Percentiles rank a stretch among this genome's conserved stretches.
phyloP scores from a whole-genome alignment of 2,888 invertebrate species.

The Argyresthia albistria region DNA sequence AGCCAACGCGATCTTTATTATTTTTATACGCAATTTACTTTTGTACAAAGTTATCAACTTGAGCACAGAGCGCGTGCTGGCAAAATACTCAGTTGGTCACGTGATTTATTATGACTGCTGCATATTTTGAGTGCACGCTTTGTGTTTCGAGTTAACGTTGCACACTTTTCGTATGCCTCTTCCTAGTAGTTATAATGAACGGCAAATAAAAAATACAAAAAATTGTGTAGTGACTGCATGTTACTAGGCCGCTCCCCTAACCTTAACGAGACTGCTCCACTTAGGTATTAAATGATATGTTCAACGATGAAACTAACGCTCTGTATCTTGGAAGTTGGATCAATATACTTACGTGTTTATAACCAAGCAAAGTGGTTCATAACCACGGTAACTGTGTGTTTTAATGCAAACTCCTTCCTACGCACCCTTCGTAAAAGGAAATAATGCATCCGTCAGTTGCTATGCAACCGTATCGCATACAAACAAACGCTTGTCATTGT shows the following conservation, averaged over 20 bases:
- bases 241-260: constrained; percentile 44
- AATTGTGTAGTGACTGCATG: constrained; percentile 31
- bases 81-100: constrained; percentile 46
- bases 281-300: constrained; percentile 40
- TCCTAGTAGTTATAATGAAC: constrained; percentile 38
- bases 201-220: constrained; percentile 48
- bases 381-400: constrained; percentile 32
- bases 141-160: constrained; percentile 58
- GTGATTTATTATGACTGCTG: constrained; percentile 20
- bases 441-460: constrained; percentile 16
- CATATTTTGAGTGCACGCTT: constrained; percentile 65
- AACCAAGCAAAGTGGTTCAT: constrained; percentile 50
- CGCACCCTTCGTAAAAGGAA: neutral
- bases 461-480: constrained; percentile 17
- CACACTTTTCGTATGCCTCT: constrained; percentile 60
- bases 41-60: constrained; percentile 62
- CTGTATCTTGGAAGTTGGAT: constrained; percentile 38
- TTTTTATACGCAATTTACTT: constrained; percentile 62
- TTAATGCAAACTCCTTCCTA: constrained; percentile 22
- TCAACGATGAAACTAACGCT: constrained; percentile 41
- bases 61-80: constrained; percentile 53
- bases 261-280: constrained; percentile 58
- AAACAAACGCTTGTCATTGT: constrained; percentile 14
- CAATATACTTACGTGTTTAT: constrained; percentile 51
- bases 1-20: constrained; percentile 61